A percentile compares a stretch with the other conserved stretches of the same genome.
Evolutionary conservation across 2,797 vertebrate species (phyloP).

Genomic region (Enteromius mattozi): DNA sequence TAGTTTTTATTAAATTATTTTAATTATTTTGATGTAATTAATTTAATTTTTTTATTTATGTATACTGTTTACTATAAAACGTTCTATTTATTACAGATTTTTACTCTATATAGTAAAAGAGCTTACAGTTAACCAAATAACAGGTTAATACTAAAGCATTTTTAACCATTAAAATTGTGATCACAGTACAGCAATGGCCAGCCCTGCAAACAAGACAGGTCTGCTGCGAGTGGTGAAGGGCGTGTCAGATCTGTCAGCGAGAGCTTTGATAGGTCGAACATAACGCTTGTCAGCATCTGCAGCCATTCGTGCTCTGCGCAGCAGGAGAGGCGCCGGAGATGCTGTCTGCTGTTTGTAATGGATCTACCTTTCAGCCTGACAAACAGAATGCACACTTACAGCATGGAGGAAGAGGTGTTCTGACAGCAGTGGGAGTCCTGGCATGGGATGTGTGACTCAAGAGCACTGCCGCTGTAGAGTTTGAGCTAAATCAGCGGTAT

Average conservation of each 20-base stretch:
- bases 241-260: slow-evolving; percentile 25
- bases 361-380: slow-evolving; percentile 35
- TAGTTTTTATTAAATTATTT: no score
- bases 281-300: slow-evolving; percentile 22
- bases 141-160: background rate
- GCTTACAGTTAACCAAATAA: background rate
- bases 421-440: slow-evolving; percentile 33
- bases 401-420: background rate
- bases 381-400: slow-evolving; percentile 36
- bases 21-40: no score
- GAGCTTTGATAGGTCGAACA: slow-evolving; percentile 26
- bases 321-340: background rate
- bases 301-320: background rate
- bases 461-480: background rate
- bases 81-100: background rate
- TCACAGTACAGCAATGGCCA: background rate
- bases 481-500: background rate
- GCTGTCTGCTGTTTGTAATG: slow-evolving; percentile 26
- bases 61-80: no score
- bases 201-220: background rate
- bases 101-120: background rate
- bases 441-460: slow-evolving; percentile 22
- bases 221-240: background rate
- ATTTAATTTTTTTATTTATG: no score
- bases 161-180: background rate